Evolutionary conservation across 2,888 invertebrate species (phyloP), one percentile per base, ranked within the genome.

Genomic region (Hartigia nigra): DNA sequence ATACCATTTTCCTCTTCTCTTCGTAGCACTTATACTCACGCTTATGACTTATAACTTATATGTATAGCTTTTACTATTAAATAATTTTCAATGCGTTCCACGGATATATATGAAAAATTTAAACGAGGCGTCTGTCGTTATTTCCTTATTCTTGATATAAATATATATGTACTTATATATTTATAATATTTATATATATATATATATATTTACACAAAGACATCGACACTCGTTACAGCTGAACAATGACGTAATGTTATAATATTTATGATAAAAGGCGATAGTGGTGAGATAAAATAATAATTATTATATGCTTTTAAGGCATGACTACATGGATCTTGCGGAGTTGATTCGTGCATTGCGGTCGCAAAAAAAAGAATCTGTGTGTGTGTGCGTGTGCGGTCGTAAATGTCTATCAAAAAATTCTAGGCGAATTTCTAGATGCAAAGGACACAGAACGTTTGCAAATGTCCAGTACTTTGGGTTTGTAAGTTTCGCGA

Each of bases 31-130:
- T 69, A 74, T 69, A 74, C 69, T 77, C 70, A 77, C 75, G 39
- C 75, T 37, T 75, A 55, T 81, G 76, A 81, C 80, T 80, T 79
- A 77, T 75, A 70, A 78, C 72, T 78, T 69, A 72, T 55, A 55
- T 23, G 23, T 9, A 14, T 23, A 55, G 23, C 23, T 9, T 1
- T 55, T 55, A 55, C 23, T 55, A 55, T 55, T 39, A 39, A 39
- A 39, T 39, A 4, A 39, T 39, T 5, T 55, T 55, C 39, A 23
- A 55, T 23, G 39, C 39, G 39, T 55, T 23, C 23, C 14, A 55
- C 23, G 23, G 23, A 55, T 55, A 55, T 55, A 55, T 4, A 23
- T 55, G 23, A 23, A 55, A 55, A 55, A 55, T 23, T 55, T 14
- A 55, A 23, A 9, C 39, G 39, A 55, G 0, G 2, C 39, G 5